These are phyloP conservation scores for fruit fly (Drosophila melanogaster) DNA, from an alignment of 1,140 invertebrate genomes.

Conservation along the genomic window Release_6_plus_ISO1_MT NT_033777.3:13211001-13211500, in stretches of 20 bases:
- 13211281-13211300: background rate
- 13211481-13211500: conserved; percentile 35
- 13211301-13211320: conserved; percentile 32
- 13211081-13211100: conserved; percentile 87
- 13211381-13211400: conserved; percentile 35
- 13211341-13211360: conserved; percentile 56
- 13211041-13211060: conserved; percentile 91
- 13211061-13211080: conserved; percentile 91
- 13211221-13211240: conserved; percentile 58
- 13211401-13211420: conserved; percentile 48
- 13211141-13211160: background rate
- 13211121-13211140: conserved; percentile 61
- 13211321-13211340: conserved; percentile 62
- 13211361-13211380: conserved; percentile 46
- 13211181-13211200: conserved; percentile 61
- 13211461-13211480: conserved; percentile 49
- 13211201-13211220: conserved; percentile 76
- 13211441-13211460: conserved; percentile 30
- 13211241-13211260: conserved; percentile 40
- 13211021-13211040: conserved; percentile 92
- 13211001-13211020: conserved; percentile 90
- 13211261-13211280: conserved; percentile 45
- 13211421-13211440: conserved; percentile 51
- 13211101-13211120: conserved; percentile 77
- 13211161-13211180: conserved; percentile 53